These are phyloP conservation scores for Rhodeus uyekii DNA, from an alignment of 2,797 vertebrate species.

Conservation along the genomic window DNA sequence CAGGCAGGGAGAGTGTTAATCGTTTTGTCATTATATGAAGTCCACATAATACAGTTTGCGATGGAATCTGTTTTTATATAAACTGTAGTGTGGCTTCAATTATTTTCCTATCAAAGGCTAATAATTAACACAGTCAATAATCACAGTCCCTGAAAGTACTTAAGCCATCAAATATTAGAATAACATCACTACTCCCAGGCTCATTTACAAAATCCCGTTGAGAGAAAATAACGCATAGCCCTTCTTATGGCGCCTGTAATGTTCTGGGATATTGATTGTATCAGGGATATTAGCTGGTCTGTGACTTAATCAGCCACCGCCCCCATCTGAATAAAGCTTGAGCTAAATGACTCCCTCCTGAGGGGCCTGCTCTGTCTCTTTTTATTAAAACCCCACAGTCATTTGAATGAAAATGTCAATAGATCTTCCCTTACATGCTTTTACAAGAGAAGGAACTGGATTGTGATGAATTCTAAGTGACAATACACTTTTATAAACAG, in stretches of 20 bases:
- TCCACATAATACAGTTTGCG: neutral
- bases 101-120: constrained; percentile 34
- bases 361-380: constrained; percentile 42
- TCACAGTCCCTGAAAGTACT: constrained; percentile 53
- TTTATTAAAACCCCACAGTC: constrained; percentile 49
- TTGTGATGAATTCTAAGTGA: constrained; percentile 4
- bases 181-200: constrained; percentile 36
- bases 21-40: neutral
- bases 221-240: constrained; percentile 48
- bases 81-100: neutral
- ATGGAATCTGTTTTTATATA: neutral
- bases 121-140: constrained; percentile 49
- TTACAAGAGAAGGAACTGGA: neutral
- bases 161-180: constrained; percentile 52
- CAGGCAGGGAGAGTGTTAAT: neutral
- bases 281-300: constrained; percentile 58
- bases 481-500: neutral
- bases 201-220: constrained; percentile 51
- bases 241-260: constrained; percentile 49
- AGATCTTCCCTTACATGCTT: constrained; percentile 9
- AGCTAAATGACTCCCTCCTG: constrained; percentile 51
- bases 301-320: constrained; percentile 55
- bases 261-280: constrained; percentile 59
- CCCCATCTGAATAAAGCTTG: constrained; percentile 49
- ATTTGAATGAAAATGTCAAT: constrained; percentile 23